phyloP scores from a whole-genome alignment of 2,888 invertebrate genomes.

The Allygus modestus region DNA sequence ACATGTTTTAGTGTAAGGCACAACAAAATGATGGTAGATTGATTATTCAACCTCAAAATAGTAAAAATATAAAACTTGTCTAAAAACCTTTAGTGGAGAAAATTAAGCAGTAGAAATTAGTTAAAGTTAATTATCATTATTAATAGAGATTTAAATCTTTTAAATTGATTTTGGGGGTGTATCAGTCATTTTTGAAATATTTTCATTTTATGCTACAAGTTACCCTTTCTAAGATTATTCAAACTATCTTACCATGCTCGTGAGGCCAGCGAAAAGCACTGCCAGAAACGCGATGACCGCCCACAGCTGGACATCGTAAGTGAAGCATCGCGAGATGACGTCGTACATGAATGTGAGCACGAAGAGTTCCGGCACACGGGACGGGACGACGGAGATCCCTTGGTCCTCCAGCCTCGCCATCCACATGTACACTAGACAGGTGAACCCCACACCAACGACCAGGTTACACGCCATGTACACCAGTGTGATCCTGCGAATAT shows the following conservation, averaged over 20 bases:
- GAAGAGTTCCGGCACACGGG: conserved; percentile 78
- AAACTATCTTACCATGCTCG: conserved; percentile 82
- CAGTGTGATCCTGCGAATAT: conserved; percentile 74
- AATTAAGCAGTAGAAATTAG: no score
- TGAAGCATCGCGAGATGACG: conserved; percentile 75
- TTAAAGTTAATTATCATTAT: no score
- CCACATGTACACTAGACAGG: conserved; percentile 78
- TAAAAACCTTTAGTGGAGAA: no score
- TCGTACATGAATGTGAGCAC: conserved; percentile 81
- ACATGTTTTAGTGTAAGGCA: no score
- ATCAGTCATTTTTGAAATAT: no score
- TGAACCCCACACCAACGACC: conserved; percentile 78
- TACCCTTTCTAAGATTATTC: no score
- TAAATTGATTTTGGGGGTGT: no score
- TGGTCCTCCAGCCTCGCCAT: conserved; percentile 71
- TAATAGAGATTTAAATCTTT: no score
- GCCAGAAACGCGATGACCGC: conserved; percentile 78
- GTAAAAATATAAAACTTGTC: no score
- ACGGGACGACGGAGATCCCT: conserved; percentile 68
- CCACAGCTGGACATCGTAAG: conserved; percentile 77
- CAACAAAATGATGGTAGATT: no score
- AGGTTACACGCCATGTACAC: conserved; percentile 78
- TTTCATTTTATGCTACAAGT: no score
- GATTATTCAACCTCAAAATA: no score
- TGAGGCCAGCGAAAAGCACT: conserved; percentile 79